These are phyloP conservation scores for Mycteria americana DNA, from an alignment of 2,797 vertebrate genomes.

Conservation along the genomic window DNA sequence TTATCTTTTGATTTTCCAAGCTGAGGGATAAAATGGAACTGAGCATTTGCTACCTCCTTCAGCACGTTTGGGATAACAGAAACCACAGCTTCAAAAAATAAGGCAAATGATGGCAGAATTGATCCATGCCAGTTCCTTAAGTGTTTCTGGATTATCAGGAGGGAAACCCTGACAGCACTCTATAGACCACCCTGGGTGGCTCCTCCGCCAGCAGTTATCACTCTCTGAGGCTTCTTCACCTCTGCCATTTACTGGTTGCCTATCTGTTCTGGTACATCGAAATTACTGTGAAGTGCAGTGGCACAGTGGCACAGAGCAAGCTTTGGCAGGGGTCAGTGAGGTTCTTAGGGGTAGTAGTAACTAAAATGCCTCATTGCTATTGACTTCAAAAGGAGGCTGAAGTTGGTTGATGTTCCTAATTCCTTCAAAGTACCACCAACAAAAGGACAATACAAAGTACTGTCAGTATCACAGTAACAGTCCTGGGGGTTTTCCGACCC, in stretches of 20 bases:
- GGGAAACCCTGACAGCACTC: neutral
- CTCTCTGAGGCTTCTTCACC: neutral
- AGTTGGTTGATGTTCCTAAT: neutral
- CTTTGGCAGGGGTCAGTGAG: neutral
- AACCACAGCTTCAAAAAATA: neutral
- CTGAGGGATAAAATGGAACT: neutral
- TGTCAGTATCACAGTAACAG: neutral
- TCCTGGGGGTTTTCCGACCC: neutral
- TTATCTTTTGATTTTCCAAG: conserved; percentile 8
- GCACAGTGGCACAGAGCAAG: neutral
- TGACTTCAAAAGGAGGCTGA: neutral
- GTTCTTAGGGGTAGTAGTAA: neutral
- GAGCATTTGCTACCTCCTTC: neutral
- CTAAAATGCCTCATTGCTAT: neutral
- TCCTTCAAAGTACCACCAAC: neutral
- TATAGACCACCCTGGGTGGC: neutral
- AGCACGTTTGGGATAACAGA: neutral
- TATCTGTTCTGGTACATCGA: neutral
- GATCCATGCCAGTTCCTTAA: neutral
- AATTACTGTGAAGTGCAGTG: neutral
- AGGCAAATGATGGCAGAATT: neutral
- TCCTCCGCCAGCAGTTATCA: neutral
- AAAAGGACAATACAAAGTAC: neutral
- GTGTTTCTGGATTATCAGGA: neutral
- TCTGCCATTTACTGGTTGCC: neutral